Conservation (phyloP, 2,888 invertebrate genomes). For the Watsonalla binaria region DNA sequence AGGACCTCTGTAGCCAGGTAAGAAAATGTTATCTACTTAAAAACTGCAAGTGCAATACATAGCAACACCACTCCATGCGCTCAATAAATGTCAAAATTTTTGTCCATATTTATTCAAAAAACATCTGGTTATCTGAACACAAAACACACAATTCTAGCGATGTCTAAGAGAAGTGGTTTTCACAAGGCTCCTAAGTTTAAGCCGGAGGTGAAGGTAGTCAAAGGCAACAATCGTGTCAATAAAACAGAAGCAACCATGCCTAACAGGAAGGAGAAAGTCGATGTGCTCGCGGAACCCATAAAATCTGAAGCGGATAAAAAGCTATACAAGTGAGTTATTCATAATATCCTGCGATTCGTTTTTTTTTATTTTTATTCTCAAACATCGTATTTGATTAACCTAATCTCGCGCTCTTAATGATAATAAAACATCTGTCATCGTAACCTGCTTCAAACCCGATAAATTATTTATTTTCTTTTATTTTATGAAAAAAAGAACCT, state of each 20-base stretch:
- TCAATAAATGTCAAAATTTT: slow-evolving; percentile 70
- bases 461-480: too few species aligned
- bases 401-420: too few species aligned
- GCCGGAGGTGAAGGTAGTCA: slow-evolving; percentile 56
- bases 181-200: slow-evolving; percentile 61
- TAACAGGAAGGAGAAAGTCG: slow-evolving; percentile 58
- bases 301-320: slow-evolving; percentile 89
- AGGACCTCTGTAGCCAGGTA: too few species aligned
- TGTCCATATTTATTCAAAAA: slow-evolving; percentile 66
- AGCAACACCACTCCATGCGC: slow-evolving; percentile 35
- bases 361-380: neutral
- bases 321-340: slow-evolving; percentile 81
- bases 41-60: neutral
- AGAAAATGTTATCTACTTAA: too few species aligned
- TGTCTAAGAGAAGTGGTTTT: slow-evolving; percentile 65
- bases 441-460: neutral
- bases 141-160: slow-evolving; percentile 38
- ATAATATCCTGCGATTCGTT: neutral
- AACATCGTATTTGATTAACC: too few species aligned
- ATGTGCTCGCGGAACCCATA: slow-evolving; percentile 76
- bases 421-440: neutral
- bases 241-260: slow-evolving; percentile 30
- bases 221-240: slow-evolving; percentile 37
- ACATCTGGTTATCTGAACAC: slow-evolving; percentile 47
- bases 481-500: too few species aligned